Percentiles rank a stretch among this genome's conserved stretches.
phyloP scores from a whole-genome alignment of 1,140 invertebrate genomes.

The Zaprionus nigranus region DNA sequence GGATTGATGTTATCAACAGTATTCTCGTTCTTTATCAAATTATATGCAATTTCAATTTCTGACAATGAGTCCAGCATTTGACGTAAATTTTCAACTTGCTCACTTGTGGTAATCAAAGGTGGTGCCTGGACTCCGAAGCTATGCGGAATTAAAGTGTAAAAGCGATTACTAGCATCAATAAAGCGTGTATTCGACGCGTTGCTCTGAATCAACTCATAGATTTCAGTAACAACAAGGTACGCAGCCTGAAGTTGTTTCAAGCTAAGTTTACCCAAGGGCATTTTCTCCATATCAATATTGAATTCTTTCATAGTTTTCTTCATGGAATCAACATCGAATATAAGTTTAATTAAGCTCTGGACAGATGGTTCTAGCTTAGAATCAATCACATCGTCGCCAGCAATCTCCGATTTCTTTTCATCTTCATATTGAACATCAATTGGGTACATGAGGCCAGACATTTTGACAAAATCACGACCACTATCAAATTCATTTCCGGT shows the following conservation, averaged over 20 bases:
- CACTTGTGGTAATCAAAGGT: slow-evolving; percentile 90
- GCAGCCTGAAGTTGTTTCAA: slow-evolving; percentile 95
- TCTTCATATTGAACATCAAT: slow-evolving; percentile 95
- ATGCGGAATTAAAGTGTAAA: slow-evolving; percentile 98
- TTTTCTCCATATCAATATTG: slow-evolving; percentile 98
- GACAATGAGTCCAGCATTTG: slow-evolving; percentile 96
- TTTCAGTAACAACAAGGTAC: slow-evolving; percentile 92
- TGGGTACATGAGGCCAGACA: slow-evolving; percentile 92
- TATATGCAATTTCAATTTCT: slow-evolving; percentile 98
- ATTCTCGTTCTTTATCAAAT: slow-evolving; percentile 89
- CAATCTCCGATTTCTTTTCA: slow-evolving; percentile 42
- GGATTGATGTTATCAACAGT: slow-evolving; percentile 86
- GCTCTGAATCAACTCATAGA: slow-evolving; percentile 88
- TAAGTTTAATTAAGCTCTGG: slow-evolving; percentile 92
- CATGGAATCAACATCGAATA: slow-evolving; percentile 97
- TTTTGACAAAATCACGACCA: slow-evolving; percentile 90
- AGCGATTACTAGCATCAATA: slow-evolving; percentile 94
- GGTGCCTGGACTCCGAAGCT: slow-evolving; percentile 95
- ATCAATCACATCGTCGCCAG: slow-evolving; percentile 56
- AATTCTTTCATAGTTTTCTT: slow-evolving; percentile 97
- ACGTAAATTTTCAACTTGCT: slow-evolving; percentile 93
- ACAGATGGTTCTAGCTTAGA: slow-evolving; percentile 91
- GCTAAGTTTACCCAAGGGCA: slow-evolving; percentile 98
- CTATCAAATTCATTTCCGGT: slow-evolving; percentile 92
- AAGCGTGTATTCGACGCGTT: slow-evolving; percentile 86